Evolutionary conservation across 2,888 invertebrate genomes (phyloP).

Genomic region (Protophormia terraenovae): DNA sequence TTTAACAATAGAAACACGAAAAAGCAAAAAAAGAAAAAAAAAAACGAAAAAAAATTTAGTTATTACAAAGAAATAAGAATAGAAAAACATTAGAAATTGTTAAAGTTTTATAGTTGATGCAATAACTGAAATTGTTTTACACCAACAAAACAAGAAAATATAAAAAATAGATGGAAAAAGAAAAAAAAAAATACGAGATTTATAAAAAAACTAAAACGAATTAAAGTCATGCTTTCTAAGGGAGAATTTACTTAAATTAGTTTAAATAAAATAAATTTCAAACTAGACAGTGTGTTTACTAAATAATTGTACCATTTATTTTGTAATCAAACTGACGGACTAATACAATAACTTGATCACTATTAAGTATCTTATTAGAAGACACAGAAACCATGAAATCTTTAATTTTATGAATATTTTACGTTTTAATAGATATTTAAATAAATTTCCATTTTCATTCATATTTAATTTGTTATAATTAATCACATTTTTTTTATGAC

Average conservation of each 20-base stretch:
- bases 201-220: background rate
- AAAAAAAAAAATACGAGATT: background rate
- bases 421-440: too few species aligned
- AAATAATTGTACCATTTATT: too few species aligned
- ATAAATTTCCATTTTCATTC: too few species aligned
- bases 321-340: too few species aligned
- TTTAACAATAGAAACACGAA: constrained; percentile 28
- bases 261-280: too few species aligned
- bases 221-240: background rate
- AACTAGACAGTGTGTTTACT: too few species aligned
- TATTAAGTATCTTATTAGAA: too few species aligned
- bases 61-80: constrained; percentile 2
- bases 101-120: constrained; percentile 44
- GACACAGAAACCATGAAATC: too few species aligned
- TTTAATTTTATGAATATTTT: too few species aligned
- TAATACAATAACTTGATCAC: too few species aligned
- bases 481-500: background rate
- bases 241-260: too few species aligned
- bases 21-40: background rate
- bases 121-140: constrained; percentile 45
- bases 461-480: too few species aligned
- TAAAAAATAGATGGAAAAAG: background rate
- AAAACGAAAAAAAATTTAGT: background rate
- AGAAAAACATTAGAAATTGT: constrained; percentile 41
- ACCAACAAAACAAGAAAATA: background rate